Evolutionary conservation across 2,888 invertebrate genomes (phyloP), one percentile per base, ranked within the genome.

Genomic region (Ischnura elegans): DNA sequence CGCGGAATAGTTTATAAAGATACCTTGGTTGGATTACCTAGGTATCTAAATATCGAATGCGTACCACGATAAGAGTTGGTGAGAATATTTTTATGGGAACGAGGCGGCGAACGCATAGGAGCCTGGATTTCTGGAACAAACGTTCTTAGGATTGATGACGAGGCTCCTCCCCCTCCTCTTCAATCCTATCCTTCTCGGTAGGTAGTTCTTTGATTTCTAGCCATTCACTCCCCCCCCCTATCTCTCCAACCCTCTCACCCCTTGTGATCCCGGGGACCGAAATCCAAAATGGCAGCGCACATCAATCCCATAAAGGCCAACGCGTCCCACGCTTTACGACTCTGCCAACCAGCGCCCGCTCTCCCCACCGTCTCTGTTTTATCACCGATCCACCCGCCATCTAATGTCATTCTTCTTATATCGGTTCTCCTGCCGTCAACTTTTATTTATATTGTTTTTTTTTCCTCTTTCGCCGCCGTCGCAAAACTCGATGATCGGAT

Each of bases 331-430:
- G n/a, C 42, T 90, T 61, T 61, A 90, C 90, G 90, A 61, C n/a
- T 76, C 36, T 36, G 29, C 29, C 29, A 29, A 10, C 76, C 90
- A 43, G 43, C 61, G 47, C 51, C 66, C 87, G 51, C 36, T 46
- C 86, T 86, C n/a, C 66, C 90, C 90, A 61, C 90, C n/a, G 66
- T 90, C 25, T 25, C 61, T 61, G 45, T 90, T 90, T 90, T 90
- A 90, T 90, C 90, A 90, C 90, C 90, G 90, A 90, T 90, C 90
- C 90, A 45, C 90, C 90, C 61, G 90, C 90, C 61, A 90, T 90
- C 90, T n/a, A 90, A 66, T 66, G 90, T 90, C 90, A 90, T 90
- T 66, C 61, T 90, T 45, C 90, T 90, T 90, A 90, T 90, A 90
- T 90, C 90, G 90, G 43, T 55, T 43, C 61, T 90, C 61, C 61